Evolutionary conservation across 2,797 vertebrate genomes (phyloP).

Genomic region (Melanotaenia trifasciata): DNA sequence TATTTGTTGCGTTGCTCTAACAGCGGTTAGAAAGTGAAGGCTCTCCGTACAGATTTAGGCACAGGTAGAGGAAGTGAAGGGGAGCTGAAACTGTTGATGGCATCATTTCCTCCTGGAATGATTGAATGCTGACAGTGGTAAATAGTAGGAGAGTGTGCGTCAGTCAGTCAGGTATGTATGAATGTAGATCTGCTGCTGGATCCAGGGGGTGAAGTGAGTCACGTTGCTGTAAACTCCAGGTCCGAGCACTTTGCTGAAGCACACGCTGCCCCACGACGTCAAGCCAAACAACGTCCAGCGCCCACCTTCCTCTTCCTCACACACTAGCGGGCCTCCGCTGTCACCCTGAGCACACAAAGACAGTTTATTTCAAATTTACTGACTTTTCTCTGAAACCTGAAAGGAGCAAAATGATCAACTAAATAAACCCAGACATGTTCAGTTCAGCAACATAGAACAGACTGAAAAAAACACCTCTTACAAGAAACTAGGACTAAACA

Average conservation of each 20-base stretch:
- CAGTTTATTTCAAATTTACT: neutral
- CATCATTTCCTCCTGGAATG: conserved; percentile 69
- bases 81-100: conserved; percentile 25
- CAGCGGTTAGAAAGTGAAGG: conserved; percentile 37
- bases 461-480: too few species aligned
- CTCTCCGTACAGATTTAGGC: conserved; percentile 49
- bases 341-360: conserved; percentile 86
- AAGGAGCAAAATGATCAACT: too few species aligned
- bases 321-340: conserved; percentile 95
- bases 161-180: conserved; percentile 87
- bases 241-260: conserved; percentile 94
- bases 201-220: conserved; percentile 94
- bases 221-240: conserved; percentile 97
- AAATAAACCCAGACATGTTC: too few species aligned
- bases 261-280: conserved; percentile 96
- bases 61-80: conserved; percentile 43
- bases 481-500: too few species aligned
- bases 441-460: too few species aligned
- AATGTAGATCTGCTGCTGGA: conserved; percentile 93
- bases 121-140: conserved; percentile 12
- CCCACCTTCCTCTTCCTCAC: conserved; percentile 77
- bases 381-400: too few species aligned
- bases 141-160: conserved; percentile 39
- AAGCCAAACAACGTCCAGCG: conserved; percentile 94
- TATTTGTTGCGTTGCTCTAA: neutral